Evolutionary conservation across 2,113 vertebrate genomes (phyloP), one percentile per base, ranked within the genome.

Genomic region (Illadopsis cleaveri): DNA sequence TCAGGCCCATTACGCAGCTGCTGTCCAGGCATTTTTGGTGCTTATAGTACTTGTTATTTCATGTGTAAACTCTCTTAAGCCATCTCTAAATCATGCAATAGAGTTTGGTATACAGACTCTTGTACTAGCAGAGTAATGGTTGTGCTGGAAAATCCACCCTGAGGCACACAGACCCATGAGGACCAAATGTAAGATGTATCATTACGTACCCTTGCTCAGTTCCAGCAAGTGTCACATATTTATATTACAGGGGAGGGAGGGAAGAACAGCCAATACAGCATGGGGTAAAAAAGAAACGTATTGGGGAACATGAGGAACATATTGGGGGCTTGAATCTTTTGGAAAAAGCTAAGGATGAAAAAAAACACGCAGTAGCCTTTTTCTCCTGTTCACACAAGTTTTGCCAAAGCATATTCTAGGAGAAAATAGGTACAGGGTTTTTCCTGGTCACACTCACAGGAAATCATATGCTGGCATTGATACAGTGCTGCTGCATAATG

Each of bases 1-100:
- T 95, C 68, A 77, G 68, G 64, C 51, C 51, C 51, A 81, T 85
- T 86, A 86, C 30, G n/a, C 82, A 93, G 58, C 64, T 92, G 79
- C 64, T 90, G 79, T 94, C 66, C 75, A 90, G 86, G 82, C 64
- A 86, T 45, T 53, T 88, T 90, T 78, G 51, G 82, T 83, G 64
- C 94, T 75, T 75, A 78, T 11, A 69, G 11, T 7, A 4, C 51
- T 92, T 95, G 82, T 87, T 88, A 75, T 94, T 91, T 92, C 44
- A 81, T 51, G n/a, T 81, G 56, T 88, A 92, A 95, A 79, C 88
- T 96, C 56, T 90, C 76, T 75, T 93, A 96, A 93, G 76, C 79
- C 68, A 44, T 54, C 47, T 77, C 76, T 90, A 92, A 96, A 92
- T 90, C 92, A 90, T 37, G 71, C 68, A 81, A 5, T 62, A 75